Percentiles rank a stretch among this genome's conserved stretches.
Conservation (phyloP, 2,888 invertebrate genomes). For the Xylocampa areola region DNA sequence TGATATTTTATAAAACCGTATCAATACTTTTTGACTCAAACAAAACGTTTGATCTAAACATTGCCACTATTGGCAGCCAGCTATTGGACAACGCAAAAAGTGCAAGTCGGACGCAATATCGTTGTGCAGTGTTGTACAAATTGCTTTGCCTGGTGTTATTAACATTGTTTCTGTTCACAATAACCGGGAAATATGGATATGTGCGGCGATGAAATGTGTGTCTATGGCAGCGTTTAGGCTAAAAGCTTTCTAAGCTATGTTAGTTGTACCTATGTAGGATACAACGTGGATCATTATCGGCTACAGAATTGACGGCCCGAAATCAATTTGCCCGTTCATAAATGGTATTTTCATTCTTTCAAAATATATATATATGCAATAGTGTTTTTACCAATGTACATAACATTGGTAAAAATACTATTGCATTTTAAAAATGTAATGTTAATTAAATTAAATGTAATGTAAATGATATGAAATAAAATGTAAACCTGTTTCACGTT, state of each 20-base stretch:
- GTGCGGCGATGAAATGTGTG: slow-evolving; percentile 29
- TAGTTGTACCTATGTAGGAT: not conserved
- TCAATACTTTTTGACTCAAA: not conserved
- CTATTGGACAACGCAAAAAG: slow-evolving; percentile 39
- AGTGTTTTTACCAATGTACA: too few relatives aligned
- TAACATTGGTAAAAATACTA: too few relatives aligned
- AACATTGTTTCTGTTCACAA: slow-evolving; percentile 42
- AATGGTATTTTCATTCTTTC: too few relatives aligned
- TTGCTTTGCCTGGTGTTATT: slow-evolving; percentile 47
- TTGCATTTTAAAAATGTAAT: too few relatives aligned
- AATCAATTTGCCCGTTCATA: too few relatives aligned
- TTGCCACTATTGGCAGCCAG: slow-evolving; percentile 22
- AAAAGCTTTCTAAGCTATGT: slow-evolving; percentile 36
- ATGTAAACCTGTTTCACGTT: too few relatives aligned
- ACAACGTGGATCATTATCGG: not conserved
- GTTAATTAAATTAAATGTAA: too few relatives aligned
- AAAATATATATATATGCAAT: too few relatives aligned
- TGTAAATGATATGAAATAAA: too few relatives aligned
- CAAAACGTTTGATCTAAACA: slow-evolving; percentile 16
- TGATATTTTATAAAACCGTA: too few relatives aligned
- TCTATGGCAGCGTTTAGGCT: slow-evolving; percentile 20
- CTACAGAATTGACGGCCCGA: too few relatives aligned
- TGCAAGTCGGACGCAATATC: slow-evolving; percentile 44
- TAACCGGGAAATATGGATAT: slow-evolving; percentile 41
- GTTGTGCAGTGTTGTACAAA: slow-evolving; percentile 47